Conservation (phyloP, 92 coral and sea anemone species). For the Micromussa lordhowensis region DNA sequence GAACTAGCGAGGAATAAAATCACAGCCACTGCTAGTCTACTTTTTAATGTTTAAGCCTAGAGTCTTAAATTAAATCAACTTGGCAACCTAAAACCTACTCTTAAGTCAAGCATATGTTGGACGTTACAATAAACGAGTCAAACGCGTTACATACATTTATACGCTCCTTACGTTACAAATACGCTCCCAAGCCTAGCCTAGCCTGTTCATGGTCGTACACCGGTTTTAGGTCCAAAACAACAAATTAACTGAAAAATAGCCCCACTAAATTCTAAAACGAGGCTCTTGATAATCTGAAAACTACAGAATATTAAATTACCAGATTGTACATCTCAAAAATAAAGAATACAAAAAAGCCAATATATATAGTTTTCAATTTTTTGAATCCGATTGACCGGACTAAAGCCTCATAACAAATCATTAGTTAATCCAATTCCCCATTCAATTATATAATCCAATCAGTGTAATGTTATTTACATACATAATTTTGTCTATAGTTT, state of each 20-base stretch:
- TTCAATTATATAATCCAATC: not conserved
- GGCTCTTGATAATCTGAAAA: not conserved
- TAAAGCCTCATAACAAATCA: not conserved
- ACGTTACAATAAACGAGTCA: too few relatives aligned
- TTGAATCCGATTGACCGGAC: conserved; percentile 35
- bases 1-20: not conserved
- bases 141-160: too few relatives aligned
- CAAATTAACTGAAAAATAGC: not conserved
- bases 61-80: too few relatives aligned
- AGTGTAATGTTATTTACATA: not conserved
- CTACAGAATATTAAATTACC: not conserved
- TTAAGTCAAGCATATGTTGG: too few relatives aligned
- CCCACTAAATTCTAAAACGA: not conserved
- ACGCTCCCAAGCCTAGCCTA: too few relatives aligned
- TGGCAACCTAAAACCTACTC: too few relatives aligned
- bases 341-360: conserved; percentile 5
- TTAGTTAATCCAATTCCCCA: not conserved
- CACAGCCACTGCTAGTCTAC: too few relatives aligned
- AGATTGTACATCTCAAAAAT: conserved; percentile 4
- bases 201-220: too few relatives aligned
- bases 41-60: too few relatives aligned
- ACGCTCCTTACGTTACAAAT: too few relatives aligned
- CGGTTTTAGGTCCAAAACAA: too few relatives aligned
- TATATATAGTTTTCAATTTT: not conserved
- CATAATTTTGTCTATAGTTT: not conserved